Evolutionary conservation across 2,888 invertebrate species (phyloP).

Genomic region (Acrobasis suavella): DNA sequence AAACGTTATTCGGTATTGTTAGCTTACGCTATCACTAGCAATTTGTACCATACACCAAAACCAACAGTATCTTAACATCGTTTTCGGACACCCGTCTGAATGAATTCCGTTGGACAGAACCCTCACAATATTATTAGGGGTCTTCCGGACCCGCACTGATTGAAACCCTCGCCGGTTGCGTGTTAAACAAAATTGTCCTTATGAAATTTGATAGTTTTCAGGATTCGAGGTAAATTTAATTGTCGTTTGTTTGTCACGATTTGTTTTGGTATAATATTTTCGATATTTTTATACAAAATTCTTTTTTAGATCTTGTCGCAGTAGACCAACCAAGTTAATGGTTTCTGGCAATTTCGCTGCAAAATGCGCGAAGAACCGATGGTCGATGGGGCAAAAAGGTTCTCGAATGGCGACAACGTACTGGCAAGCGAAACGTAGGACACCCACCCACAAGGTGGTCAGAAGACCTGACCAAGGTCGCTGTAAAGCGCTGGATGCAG

Average conservation of each 20-base stretch:
- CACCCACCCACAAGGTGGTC: too few species aligned
- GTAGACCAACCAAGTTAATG: too few species aligned
- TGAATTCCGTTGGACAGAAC: slow-evolving; percentile 42
- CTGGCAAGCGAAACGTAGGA: too few species aligned
- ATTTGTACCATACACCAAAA: slow-evolving; percentile 31
- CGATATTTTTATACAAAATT: neutral
- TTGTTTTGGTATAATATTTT: neutral
- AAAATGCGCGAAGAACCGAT: too few species aligned
- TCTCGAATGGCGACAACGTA: too few species aligned
- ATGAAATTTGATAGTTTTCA: slow-evolving; percentile 18
- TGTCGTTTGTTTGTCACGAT: neutral
- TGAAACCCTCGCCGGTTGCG: slow-evolving; percentile 35
- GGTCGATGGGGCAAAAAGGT: too few species aligned
- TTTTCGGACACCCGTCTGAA: slow-evolving; percentile 45
- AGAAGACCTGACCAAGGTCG: too few species aligned
- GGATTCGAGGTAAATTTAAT: slow-evolving; percentile 3
- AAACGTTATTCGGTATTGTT: neutral
- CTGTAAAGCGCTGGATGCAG: too few species aligned
- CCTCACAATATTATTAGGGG: slow-evolving; percentile 41
- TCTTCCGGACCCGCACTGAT: slow-evolving; percentile 45
- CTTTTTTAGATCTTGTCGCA: too few species aligned
- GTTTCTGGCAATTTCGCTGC: too few species aligned
- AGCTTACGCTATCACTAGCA: slow-evolving; percentile 19
- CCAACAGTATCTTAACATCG: slow-evolving; percentile 45
- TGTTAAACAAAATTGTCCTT: slow-evolving; percentile 35